Evolutionary conservation across 1,140 invertebrate species (phyloP).

Genomic region (Bombus waltoni): DNA sequence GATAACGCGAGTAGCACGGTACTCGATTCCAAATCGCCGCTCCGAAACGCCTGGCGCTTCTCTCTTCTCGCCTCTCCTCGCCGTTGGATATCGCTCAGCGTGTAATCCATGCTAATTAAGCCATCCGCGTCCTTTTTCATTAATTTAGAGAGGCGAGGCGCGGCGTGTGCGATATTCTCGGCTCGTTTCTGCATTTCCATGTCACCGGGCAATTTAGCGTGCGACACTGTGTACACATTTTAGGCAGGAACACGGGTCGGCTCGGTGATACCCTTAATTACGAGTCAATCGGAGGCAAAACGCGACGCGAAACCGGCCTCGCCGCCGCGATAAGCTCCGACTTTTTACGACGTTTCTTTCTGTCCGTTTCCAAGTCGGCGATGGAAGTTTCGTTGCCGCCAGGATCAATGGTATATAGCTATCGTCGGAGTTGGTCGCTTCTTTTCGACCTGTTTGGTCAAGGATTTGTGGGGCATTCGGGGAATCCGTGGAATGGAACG

Average conservation of each 20-base stretch:
- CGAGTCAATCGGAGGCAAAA: slow-evolving; percentile 2
- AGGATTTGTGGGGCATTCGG: neutral
- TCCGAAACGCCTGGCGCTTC: neutral
- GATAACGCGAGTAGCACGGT: neutral
- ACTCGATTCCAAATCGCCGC: neutral
- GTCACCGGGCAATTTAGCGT: neutral
- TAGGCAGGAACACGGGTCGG: slow-evolving; percentile 16
- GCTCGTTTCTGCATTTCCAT: neutral
- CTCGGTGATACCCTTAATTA: slow-evolving; percentile 35
- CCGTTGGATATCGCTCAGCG: neutral
- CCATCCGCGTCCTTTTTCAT: slow-evolving; percentile 29
- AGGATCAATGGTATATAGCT: neutral
- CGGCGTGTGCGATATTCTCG: neutral
- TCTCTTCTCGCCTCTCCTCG: too few relatives aligned
- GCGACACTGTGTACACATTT: slow-evolving; percentile 12
- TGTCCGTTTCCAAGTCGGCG: neutral
- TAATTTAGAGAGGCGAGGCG: neutral
- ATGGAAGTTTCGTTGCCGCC: neutral
- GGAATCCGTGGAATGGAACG: slow-evolving; percentile 16
- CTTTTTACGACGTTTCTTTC: slow-evolving; percentile 16
- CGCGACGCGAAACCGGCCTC: too few relatives aligned
- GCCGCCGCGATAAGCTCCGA: neutral
- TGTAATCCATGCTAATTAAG: slow-evolving; percentile 35
- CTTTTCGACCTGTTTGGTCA: neutral
- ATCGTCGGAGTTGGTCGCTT: neutral